These are phyloP conservation scores for Pocillopora meandrina DNA, from an alignment of 92 coral and sea anemone species.

Conservation along the genomic window DNA sequence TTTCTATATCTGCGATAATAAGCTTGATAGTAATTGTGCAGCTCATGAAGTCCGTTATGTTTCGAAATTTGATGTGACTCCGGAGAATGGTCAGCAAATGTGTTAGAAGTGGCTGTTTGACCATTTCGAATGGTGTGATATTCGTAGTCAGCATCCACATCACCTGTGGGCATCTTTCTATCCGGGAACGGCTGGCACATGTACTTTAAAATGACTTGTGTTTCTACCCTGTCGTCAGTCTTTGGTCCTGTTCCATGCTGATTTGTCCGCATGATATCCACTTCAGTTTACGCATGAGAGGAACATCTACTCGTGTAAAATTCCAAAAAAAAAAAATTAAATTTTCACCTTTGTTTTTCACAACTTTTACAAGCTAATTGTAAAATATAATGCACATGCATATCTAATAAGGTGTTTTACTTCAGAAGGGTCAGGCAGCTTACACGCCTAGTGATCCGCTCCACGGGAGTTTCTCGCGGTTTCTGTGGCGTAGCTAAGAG, in stretches of 20 bases:
- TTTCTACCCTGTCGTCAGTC: conserved; percentile 44
- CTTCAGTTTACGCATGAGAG: background rate
- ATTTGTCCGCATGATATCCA: conserved; percentile 58
- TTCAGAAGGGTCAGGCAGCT: background rate
- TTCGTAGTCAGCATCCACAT: background rate
- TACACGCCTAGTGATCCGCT: background rate
- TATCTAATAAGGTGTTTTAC: background rate
- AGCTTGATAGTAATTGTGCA: conserved; percentile 18
- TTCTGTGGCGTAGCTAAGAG: background rate
- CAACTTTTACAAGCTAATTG: background rate
- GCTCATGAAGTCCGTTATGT: conserved; percentile 14
- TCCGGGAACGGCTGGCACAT: conserved; percentile 8
- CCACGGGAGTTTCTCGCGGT: background rate
- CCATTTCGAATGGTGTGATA: conserved; percentile 24
- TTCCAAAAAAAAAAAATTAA: background rate
- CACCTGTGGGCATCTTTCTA: conserved; percentile 8
- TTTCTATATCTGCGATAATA: conserved; percentile 19
- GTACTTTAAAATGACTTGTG: conserved; percentile 51
- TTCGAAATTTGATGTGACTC: background rate
- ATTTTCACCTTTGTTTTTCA: background rate
- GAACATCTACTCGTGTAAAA: conserved; percentile 28
- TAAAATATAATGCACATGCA: background rate
- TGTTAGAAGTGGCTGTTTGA: background rate
- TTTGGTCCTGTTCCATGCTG: conserved; percentile 54
- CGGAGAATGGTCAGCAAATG: background rate